Evolutionary conservation across 1,140 invertebrate species (phyloP), one percentile per base, ranked within the genome.

Genomic region (Aphaenogaster ashmeadi): DNA sequence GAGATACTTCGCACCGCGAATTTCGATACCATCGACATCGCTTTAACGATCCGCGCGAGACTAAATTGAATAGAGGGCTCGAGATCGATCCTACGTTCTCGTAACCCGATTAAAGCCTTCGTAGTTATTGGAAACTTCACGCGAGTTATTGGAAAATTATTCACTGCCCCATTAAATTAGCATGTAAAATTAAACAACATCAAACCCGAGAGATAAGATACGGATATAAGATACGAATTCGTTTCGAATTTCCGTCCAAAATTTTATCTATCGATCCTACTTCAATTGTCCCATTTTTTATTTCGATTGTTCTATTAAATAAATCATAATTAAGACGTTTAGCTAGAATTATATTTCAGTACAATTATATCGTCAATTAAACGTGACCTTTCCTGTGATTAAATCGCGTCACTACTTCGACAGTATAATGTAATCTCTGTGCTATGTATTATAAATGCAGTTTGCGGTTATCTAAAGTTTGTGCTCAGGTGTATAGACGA

Each of bases 121-220:
- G 15, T 71, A 81, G 50, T 71, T 81, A 81, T 81, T 69, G 78
- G 66, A 71, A 81, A 81, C 78, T 71, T 80, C 36, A 81, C 21
- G 64, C n/a, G 64, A 69, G 67, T 81, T 81, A 81, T 81, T 71
- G 78, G 78, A 81, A 81, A 81, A 69, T 69, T 69, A 81, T 81
- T 81, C 67, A 21, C 21, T 27, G 21, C 47, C 21, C 44, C 64
- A 81, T 81, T 81, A 71, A 80, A 81, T 71, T 81, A 54, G 6
- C n/a, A 81, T n/a, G 47, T 54, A 71, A 81, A 81, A 56, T 81
- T 71, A 54, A 71, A 64, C 38, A 77, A 60, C 15, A 79, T 44
- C 27, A 79, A 58, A 50, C 27, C 15, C 38, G 15, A 27, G 0
- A 27, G 27, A 27, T 27, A 27, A 27, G 27, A 27, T 27, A 27